Base-by-base conservation (phyloP, 2,113 vertebrate species). In the Cervus canadensis region DNA sequence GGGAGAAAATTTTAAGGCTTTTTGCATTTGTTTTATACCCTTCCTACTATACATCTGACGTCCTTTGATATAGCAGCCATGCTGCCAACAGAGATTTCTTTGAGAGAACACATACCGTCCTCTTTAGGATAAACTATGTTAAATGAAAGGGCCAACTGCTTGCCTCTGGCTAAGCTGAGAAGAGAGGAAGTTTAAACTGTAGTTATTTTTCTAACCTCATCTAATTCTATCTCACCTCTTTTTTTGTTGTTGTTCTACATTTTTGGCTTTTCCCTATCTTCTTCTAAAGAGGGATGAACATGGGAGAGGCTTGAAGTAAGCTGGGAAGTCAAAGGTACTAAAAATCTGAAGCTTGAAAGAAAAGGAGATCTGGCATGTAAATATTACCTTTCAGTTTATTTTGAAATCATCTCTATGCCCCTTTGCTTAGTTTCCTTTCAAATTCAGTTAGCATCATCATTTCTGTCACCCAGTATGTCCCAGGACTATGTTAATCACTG, bases 311-410 rank as follows among this genome's bases (percentile, higher is more conserved):
- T 71, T 88, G 36, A 96, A 91, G n/a, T 62, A 87, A 94, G 26
- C 52, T 78, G 19, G 40, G 57, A 95, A 96, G 95, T 89, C 74
- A 96, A 96, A 96, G 52, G 43, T 50, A 54, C 23, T 60, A 8
- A 95, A 95, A 95, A 62, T 56, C 36, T 67, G 87, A 93, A 91
- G 86, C 78, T 85, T 85, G 84, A 95, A 91, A 95, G 33, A 40
- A 90, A 91, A 94, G 71, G 71, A 71, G 71, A 59, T 40, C 36
- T 40, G 48, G 9, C 26, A 11, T 84, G 74, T 50, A 93, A 87
- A 92, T 64, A 54, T 10, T 28, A 40, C 28, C 67, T 97, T 74
- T 86, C 12, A 36, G 87, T 19, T 89, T 87, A 88, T 96, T 88
- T 88, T n/a, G 54, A 83, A 92, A 36, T 87, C n/a, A 23, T 40